phyloP scores from a whole-genome alignment of 2,888 invertebrate genomes.

The Limnephilus rhombicus region DNA sequence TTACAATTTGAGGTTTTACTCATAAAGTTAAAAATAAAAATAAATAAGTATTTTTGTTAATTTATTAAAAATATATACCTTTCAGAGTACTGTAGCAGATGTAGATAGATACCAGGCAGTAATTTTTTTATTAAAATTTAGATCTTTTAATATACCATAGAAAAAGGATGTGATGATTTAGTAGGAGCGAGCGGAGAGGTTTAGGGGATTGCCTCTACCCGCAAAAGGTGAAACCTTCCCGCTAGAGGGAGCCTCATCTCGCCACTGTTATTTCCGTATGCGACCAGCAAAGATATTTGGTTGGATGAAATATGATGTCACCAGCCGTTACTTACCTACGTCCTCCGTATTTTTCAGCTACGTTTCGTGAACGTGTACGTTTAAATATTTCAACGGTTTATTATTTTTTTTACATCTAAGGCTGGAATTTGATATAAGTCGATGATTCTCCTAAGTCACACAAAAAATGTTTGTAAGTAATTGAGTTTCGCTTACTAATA shows the following conservation, averaged over 20 bases:
- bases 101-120: background rate
- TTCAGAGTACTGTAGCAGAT: background rate
- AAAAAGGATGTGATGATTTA: constrained; percentile 53
- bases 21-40: too few relatives aligned
- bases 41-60: background rate
- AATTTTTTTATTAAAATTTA: constrained; percentile 16
- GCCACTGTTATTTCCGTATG: constrained; percentile 61
- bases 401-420: background rate
- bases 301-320: constrained; percentile 54
- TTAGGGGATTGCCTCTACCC: constrained; percentile 40
- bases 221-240: constrained; percentile 49
- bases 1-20: too few relatives aligned
- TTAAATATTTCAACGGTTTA: background rate
- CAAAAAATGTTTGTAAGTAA: too few relatives aligned
- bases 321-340: constrained; percentile 45
- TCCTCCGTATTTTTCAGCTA: constrained; percentile 29
- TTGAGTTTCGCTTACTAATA: too few relatives aligned
- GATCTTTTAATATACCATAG: background rate
- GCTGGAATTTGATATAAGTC: background rate
- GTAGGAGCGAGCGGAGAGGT: constrained; percentile 51
- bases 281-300: constrained; percentile 61
- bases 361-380: background rate
- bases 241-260: constrained; percentile 45
- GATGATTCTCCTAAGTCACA: too few relatives aligned
- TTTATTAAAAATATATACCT: background rate